These are phyloP conservation scores for Therioaphis trifolii DNA, from an alignment of 2,888 invertebrate species.

Conservation along the genomic window DNA sequence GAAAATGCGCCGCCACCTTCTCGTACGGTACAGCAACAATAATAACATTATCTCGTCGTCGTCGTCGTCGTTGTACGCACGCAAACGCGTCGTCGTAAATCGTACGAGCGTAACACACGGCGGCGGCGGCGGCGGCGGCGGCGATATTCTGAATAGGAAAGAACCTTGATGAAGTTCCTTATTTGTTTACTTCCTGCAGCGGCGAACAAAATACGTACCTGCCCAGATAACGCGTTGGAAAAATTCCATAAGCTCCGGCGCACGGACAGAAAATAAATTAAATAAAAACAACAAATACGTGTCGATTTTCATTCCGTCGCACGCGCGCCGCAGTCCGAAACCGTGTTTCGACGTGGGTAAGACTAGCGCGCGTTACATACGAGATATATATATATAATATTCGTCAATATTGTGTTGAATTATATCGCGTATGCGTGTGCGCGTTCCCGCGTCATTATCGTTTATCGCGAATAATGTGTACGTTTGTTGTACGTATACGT, in stretches of 20 bases:
- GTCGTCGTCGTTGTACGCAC: too few species aligned
- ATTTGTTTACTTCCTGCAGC: constrained; percentile 55
- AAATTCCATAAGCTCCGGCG: constrained; percentile 1
- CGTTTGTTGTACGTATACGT: too few species aligned
- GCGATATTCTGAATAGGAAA: constrained; percentile 37
- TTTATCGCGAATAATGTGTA: neutral
- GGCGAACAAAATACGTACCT: constrained; percentile 20
- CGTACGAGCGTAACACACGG: neutral
- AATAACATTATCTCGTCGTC: too few species aligned
- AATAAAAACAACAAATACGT: neutral
- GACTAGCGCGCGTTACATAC: neutral
- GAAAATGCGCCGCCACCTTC: constrained; percentile 31
- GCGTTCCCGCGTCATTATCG: neutral
- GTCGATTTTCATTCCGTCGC: constrained; percentile 27
- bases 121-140: neutral
- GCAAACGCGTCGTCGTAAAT: neutral
- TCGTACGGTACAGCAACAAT: neutral
- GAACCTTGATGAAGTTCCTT: constrained; percentile 55
- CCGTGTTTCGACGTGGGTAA: neutral
- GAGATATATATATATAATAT: too few species aligned
- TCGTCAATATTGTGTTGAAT: too few species aligned
- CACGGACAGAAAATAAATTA: neutral
- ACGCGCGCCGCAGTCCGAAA: neutral
- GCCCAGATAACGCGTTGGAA: neutral
- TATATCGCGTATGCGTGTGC: neutral